Base-by-base conservation (phyloP, 2,797 vertebrate genomes). In the Girardinus metallicus region DNA sequence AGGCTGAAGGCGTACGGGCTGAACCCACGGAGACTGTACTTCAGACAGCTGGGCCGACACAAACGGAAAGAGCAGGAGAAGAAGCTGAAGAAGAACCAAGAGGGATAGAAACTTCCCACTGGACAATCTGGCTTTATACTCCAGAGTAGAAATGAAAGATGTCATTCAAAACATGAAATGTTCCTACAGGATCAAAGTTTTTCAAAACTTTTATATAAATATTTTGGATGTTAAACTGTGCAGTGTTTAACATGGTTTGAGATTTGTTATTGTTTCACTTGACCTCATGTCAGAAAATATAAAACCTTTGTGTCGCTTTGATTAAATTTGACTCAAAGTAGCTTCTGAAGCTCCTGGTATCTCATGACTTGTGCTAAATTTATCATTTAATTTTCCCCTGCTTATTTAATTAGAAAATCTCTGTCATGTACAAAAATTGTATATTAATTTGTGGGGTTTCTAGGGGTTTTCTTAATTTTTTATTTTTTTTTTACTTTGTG, bases 1-100 rank as follows among this genome's bases (percentile, higher is more conserved):
- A 95, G 97, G 87, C 93, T 99, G 76, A 95, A 93, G 87, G 97
- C 98, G 0, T 99, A 97, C 0, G 97, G 98, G 4, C 95, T 99
- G 74, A 98, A 99, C 88, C 96, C 97, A 39, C 97, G 97, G 87
- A 95, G 95, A 77, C 87, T 98, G 70, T 95, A 94, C 84, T 97
- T 96, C 92, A 96, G 95, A 78, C 97, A 97, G 94, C 92, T 97
- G 0, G 95, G 94, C 86, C 88, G 94, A 36, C 93, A 96, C 86
- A 96, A 83, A 79, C 84, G 88, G 3, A 96, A 95, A 90, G 74
- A 80, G 0, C 86, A 91, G 83, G 88, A 94, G 91, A 93, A 94
- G 77, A 83, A 81, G 23, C 66, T 88, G 2, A 94, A 93, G 80
- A 94, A 94, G 82, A 90, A 76, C 43, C 91, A 92, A 47, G 39